Evolutionary conservation across 2,797 vertebrate species (phyloP).

Genomic region (Lutjanus campechanus): DNA sequence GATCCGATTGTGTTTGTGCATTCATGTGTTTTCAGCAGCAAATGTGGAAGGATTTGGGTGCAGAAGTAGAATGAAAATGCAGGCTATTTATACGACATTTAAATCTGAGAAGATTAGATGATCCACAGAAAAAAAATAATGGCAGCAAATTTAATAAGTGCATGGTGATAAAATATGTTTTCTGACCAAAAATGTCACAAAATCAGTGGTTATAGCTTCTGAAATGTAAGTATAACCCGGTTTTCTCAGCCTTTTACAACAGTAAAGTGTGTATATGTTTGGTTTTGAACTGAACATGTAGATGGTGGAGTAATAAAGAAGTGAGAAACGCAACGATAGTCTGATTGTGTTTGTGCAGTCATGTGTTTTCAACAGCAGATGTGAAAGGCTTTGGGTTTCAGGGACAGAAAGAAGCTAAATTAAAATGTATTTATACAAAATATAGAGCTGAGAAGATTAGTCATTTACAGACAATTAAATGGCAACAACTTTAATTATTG

Average conservation of each 20-base stretch:
- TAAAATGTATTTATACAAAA: conserved; percentile 9
- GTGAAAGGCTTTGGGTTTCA: conserved; percentile 12
- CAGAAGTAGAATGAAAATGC: conserved; percentile 10
- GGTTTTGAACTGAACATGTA: too few species aligned
- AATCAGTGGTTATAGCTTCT: too few species aligned
- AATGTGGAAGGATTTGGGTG: conserved; percentile 6
- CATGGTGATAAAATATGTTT: background rate
- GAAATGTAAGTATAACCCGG: too few species aligned
- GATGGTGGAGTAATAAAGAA: conserved; percentile 16
- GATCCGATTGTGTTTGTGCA: conserved; percentile 25
- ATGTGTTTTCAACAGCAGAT: conserved; percentile 15
- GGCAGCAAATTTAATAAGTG: conserved; percentile 1
- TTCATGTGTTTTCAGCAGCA: conserved; percentile 21
- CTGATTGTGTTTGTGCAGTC: conserved; percentile 32
- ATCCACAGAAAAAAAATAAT: background rate
- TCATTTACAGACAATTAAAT: background rate
- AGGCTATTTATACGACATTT: background rate
- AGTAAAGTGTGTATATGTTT: too few species aligned
- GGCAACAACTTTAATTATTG: conserved; percentile 1
- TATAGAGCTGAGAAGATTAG: conserved; percentile 2
- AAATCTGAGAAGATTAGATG: background rate
- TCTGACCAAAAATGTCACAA: too few species aligned
- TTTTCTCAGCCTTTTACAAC: too few species aligned
- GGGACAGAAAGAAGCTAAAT: conserved; percentile 7
- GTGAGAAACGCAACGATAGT: conserved; percentile 30